Conservation (phyloP, 2,797 vertebrate genomes). For the Prunella strophiata region DNA sequence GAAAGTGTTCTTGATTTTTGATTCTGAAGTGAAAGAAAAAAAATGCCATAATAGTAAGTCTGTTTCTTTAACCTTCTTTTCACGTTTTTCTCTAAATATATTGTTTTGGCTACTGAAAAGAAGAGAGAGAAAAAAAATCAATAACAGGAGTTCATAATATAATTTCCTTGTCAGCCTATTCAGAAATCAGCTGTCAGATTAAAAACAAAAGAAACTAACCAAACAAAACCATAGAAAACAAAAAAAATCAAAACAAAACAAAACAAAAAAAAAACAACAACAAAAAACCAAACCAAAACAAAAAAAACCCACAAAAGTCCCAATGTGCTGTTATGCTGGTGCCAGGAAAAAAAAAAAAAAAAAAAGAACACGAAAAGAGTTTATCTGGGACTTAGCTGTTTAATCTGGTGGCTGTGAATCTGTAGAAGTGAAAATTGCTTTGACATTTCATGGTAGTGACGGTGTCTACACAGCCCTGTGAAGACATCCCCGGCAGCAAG, state of each 20-base stretch:
- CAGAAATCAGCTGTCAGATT: not conserved
- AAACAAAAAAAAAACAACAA: too few species aligned
- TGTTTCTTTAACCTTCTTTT: not conserved
- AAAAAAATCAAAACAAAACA: not conserved
- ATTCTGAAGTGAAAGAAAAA: not conserved
- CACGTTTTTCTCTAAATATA: not conserved
- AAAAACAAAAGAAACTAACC: not conserved
- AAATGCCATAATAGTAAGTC: not conserved
- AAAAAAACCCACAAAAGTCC: not conserved
- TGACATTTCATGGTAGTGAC: not conserved
- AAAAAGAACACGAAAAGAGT: not conserved
- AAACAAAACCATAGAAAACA: not conserved
- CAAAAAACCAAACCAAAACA: fast-evolving
- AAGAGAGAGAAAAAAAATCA: not conserved
- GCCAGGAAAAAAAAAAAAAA: not conserved
- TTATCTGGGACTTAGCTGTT: not conserved
- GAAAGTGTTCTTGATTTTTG: not conserved
- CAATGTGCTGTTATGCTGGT: not conserved
- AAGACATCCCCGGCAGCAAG: not conserved
- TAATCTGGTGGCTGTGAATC: not conserved
- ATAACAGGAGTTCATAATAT: not conserved
- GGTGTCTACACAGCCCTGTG: not conserved
- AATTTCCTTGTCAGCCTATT: not conserved
- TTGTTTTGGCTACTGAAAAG: not conserved
- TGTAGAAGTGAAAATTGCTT: not conserved